Base-by-base conservation (phyloP, 1,140 invertebrate genomes). In the Aphaenogaster floridana region DNA sequence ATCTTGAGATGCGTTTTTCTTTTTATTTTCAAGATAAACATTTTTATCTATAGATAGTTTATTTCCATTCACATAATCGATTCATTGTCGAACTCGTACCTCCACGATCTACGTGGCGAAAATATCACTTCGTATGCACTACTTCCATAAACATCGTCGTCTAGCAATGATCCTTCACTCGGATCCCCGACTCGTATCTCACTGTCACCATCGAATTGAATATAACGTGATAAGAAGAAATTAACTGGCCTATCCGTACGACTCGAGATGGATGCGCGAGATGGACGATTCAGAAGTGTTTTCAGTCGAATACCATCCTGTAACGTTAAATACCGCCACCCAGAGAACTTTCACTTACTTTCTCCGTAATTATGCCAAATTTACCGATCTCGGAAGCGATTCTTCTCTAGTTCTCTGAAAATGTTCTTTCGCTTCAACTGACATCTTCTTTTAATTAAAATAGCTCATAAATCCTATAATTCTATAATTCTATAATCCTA, bases 331-430 rank as follows among this genome's bases (percentile, higher is more conserved):
- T 80, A 66, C 84, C 50, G 64, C 88, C 71, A 90, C 88, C 86
- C 86, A 88, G 79, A 90, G 80, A 85, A 94, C 93, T 93, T 94
- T 94, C 93, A 90, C 93, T 57, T 81, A 85, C 93, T 94, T 94
- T 94, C 93, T 91, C 93, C 83, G 36, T 64, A 88, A 93, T 92
- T 89, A 92, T 81, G 88, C 87, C 89, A 93, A 93, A 91, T 87
- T 89, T 34, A 6, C 3, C 8, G 17, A 57, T 0, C 54, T 1
- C 61, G 42, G 11, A 81, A 8, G 34, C 45, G 28, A 76, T 86
- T 86, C 17, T 84, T 77, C 42, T 79, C 1, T 76, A 72, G 0
- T 34, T 5, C 5, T 50, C 50, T 8, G 28, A 83, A 78, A 78
- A 78, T 8, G 21, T 48, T 39, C 77, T 77, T 50, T 48, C 50